Evolutionary conservation across 2,888 invertebrate genomes (phyloP), one percentile per base, ranked within the genome.

Genomic region (Platycnemis pennipes): DNA sequence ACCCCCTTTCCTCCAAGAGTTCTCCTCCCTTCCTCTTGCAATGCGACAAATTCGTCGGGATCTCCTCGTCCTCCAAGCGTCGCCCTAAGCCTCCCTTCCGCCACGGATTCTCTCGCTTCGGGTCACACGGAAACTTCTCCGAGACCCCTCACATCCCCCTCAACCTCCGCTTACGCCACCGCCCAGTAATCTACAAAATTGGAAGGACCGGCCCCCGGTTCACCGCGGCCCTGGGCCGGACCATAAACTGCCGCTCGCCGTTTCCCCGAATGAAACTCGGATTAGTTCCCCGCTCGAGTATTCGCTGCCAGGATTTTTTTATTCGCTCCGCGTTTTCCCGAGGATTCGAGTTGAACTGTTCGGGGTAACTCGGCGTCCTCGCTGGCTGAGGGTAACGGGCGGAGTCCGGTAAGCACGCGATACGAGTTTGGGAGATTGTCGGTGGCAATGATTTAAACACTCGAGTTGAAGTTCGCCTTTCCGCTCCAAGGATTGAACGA

Each of bases 1-100:
- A 77, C 77, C 31, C 11, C 77, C 85, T 42, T 86, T 31, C n/a
- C 49, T 16, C 8, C 7, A 7, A n/a, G 63, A 16, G 37, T 77
- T 77, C 77, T 77, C 37, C 37, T 46, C 37, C 37, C 87, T n/a
- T 44, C 42, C 42, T 19, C 37, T 45, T 26, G 45, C 91, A 63
- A 8, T 91, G 91, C 91, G 91, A 91, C 91, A 91, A 91, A 91
- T 91, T 91, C 91, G 63, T 63, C 69, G 63, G 37, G 91, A 63
- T 53, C 91, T 56, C 44, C 26, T 46, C 45, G 22, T 26, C 44
- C 87, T 87, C n/a, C 87, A 8, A n/a, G 45, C 46, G 26, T 16
- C 42, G 22, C 16, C 45, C 31, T 63, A 91, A 63, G 56, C 42
- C 37, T 63, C 69, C 89, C 49, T 37, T 37, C 31, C 31, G 22